Conservation (phyloP, 2,888 invertebrate species). For the Ophraella communa region DNA sequence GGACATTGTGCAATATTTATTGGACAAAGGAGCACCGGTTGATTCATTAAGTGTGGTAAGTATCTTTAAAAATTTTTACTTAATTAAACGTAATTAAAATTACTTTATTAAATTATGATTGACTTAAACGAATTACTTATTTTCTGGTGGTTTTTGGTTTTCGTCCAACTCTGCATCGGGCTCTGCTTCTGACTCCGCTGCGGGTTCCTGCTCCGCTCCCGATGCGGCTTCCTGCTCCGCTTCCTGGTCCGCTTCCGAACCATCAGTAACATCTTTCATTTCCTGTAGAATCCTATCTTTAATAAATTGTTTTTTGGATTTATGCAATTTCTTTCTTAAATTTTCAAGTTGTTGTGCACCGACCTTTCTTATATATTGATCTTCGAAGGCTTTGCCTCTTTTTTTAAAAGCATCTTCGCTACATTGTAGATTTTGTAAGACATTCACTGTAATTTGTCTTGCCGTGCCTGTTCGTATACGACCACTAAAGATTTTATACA, state of each 20-base stretch:
- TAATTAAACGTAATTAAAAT: too few species aligned
- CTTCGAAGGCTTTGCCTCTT: constrained; percentile 39
- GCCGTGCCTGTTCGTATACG: background rate
- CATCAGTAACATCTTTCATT: too few species aligned
- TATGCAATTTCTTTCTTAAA: constrained; percentile 32
- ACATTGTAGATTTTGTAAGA: background rate
- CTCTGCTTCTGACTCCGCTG: too few species aligned
- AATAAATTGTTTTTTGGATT: constrained; percentile 15
- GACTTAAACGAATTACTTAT: background rate
- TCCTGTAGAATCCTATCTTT: constrained; percentile 5
- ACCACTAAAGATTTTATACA: background rate
- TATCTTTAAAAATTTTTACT: constrained; percentile 32
- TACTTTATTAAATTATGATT: background rate
- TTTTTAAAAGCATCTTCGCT: constrained; percentile 35
- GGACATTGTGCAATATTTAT: constrained; percentile 78
- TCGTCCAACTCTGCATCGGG: constrained; percentile 21
- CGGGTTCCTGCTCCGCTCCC: too few species aligned
- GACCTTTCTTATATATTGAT: constrained; percentile 36
- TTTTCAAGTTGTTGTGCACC: constrained; percentile 32
- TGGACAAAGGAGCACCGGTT: constrained; percentile 79
- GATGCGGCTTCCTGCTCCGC: too few species aligned
- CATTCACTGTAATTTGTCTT: background rate
- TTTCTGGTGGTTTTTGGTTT: constrained; percentile 15
- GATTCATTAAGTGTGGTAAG: constrained; percentile 81
- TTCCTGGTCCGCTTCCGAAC: too few species aligned